These are phyloP conservation scores for Tetramorium bicarinatum DNA, from an alignment of 2,888 invertebrate genomes.

Conservation along the genomic window DNA sequence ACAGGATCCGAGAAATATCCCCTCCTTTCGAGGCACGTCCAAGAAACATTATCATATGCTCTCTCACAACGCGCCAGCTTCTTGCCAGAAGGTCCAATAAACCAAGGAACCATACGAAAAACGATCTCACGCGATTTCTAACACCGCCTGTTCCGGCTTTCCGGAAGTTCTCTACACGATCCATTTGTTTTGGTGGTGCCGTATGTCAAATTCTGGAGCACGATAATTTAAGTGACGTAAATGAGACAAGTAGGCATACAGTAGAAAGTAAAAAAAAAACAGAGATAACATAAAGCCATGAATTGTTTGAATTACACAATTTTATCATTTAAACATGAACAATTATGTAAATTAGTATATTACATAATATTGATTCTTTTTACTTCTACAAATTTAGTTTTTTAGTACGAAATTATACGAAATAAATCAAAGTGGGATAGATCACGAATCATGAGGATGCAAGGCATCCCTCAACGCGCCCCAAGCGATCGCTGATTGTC, in stretches of 20 bases:
- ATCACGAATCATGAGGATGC: constrained; percentile 9
- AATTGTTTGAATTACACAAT: not conserved
- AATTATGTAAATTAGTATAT: not conserved
- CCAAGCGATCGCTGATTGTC: constrained; percentile 46
- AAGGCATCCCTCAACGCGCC: constrained; percentile 7
- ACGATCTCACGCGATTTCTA: constrained; percentile 59
- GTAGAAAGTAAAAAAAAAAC: not conserved
- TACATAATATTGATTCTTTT: not conserved
- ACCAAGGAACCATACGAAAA: constrained; percentile 53
- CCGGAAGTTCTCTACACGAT: constrained; percentile 59
- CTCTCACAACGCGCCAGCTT: constrained; percentile 59
- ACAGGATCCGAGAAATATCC: constrained; percentile 73
- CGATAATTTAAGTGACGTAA: constrained; percentile 15
- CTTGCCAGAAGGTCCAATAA: constrained; percentile 53
- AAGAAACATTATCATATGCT: constrained; percentile 77
- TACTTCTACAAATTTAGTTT: not conserved
- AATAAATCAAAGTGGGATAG: not conserved
- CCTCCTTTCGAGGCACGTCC: constrained; percentile 20
- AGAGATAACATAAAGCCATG: not conserved
- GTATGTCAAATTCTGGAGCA: constrained; percentile 9
- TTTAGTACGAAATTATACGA: constrained; percentile 18
- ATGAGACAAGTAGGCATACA: not conserved
- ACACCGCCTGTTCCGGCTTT: constrained; percentile 37
- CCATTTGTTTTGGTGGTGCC: constrained; percentile 18
- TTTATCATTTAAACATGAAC: not conserved